Base-by-base conservation (phyloP, 2,113 vertebrate species). In the Coptodon rendalli region DNA sequence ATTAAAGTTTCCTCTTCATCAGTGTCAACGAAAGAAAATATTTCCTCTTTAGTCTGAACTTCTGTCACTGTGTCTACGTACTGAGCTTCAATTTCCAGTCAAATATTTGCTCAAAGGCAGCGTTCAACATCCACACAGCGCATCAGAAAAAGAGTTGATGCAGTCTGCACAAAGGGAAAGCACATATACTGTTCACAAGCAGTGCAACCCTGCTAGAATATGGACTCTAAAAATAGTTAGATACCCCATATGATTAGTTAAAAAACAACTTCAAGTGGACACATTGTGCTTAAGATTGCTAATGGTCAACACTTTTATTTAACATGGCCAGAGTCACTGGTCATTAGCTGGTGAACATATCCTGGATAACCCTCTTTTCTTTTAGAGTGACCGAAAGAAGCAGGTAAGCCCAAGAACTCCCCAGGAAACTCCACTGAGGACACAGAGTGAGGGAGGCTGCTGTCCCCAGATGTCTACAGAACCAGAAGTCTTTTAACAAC, bases 61-160 rank as follows among this genome's bases (percentile, higher is more conserved):
- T 76, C 68, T 76, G 68, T 29, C 68, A 29, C 0, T 19, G 8
- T 29, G 0, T 48, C 40, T 29, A 45, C 43, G 24, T 11, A 27
- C 24, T 76, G 38, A 12, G 71, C 24, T 19, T 76, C 4, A 48
- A 19, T 76, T 5, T 45, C 40, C 9, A 19, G 14, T 76, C 9
- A 76, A 27, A 48, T 48, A 3, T 76, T 29, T 76, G 16, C 43
- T 29, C 24, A 29, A 5, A 45, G 40, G 40, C 14, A 76, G 38
- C 6, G 5, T 48, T 19, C 40, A 48, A 76, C 22, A 17, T 48
- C 68, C 68, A 76, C 40, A 48, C 40, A 17, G 13, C 0, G 1
- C 14, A 29, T 76, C 40, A 48, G 68, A 76, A 76, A 76, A 38
- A 66, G 31, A 66, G 6, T 66, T 7, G 17, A 36, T 66, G 61